A percentile compares a stretch with the other conserved stretches of the same genome.
Conservation (phyloP, 2,888 invertebrate genomes). For the Oscheius sp. region DNA sequence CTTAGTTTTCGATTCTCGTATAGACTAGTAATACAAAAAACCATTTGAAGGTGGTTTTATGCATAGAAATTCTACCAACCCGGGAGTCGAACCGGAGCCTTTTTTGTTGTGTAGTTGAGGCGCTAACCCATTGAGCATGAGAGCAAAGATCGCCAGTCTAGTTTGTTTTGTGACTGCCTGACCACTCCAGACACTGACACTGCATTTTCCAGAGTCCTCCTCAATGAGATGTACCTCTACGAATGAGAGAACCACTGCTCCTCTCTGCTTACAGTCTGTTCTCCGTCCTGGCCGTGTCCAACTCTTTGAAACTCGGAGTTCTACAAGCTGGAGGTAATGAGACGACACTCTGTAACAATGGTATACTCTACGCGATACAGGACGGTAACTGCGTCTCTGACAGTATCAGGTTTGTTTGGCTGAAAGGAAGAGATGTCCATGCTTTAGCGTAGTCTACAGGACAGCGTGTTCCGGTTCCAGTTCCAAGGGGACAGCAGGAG, state of each 20-base stretch:
- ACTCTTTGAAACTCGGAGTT: slow-evolving; percentile 13
- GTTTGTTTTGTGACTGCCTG: too few relatives aligned
- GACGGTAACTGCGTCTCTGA: slow-evolving; percentile 27
- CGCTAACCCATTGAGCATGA: too few relatives aligned
- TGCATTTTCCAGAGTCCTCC: neutral
- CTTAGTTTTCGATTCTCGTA: too few relatives aligned
- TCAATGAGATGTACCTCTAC: slow-evolving; percentile 22
- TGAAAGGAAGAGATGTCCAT: neutral
- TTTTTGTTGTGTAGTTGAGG: too few relatives aligned
- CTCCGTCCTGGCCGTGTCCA: slow-evolving; percentile 1
- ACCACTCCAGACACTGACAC: too few relatives aligned
- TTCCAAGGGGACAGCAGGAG: slow-evolving; percentile 9
- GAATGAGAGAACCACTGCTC: slow-evolving; percentile 22
- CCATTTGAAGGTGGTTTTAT: too few relatives aligned
- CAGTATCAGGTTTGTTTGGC: neutral
- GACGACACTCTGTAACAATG: slow-evolving; percentile 19
- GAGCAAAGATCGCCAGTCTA: too few relatives aligned
- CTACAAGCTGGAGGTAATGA: slow-evolving; percentile 9
- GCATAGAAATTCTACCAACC: too few relatives aligned
- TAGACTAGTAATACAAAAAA: too few relatives aligned
- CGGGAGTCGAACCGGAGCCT: too few relatives aligned
- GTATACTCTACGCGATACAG: neutral
- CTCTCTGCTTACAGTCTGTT: neutral
- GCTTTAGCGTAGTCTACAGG: slow-evolving; percentile 6
- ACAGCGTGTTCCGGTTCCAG: neutral